Base-by-base conservation (phyloP, 2,888 invertebrate species). In the Hypolimnas misippus region DNA sequence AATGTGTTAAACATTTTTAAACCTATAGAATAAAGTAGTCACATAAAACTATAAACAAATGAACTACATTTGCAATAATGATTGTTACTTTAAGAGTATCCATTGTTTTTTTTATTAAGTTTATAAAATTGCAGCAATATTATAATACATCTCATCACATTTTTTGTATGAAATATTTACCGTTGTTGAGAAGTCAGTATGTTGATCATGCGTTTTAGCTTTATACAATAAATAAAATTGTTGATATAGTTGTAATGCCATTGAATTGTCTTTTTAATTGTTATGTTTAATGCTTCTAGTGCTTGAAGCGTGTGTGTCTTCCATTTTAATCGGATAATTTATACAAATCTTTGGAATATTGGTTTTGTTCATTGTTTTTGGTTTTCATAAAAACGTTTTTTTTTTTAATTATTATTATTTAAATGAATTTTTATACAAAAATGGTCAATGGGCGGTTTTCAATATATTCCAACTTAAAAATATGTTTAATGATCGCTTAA, bases 341-440 rank as follows among this genome's bases (percentile, higher is more conserved):
- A 65, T 71, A 70, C 49, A 68, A 78, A 81, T 82, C 82, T 86
- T 82, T 80, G 73, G 82, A 84, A 84, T 85, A 85, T 86, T 87
- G 84, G 81, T 83, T 83, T 61, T 64, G 42, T 62, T 63, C 31
- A 17, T 46, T 46, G 17, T 61, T 62, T 61, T 62, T 54, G 53
- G 56, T 53, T 64, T 33, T 62, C 2, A 38, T 38, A 38, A n/a
- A 33, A n/a, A 38, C n/a, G n/a, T n/a, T 38, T 38, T 33, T 29
- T 6, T 29, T 29, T 33, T 60, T 25, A 33, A 33, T 8, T 33
- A n/a, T 19, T 44, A 21, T 46, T 46, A 21, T 21, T 21, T 21
- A 12, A 31, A 31, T 29, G 50, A n/a, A 46, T 46, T 46, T 40
- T 19, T 42, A 10, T 46, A 46, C 17, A 46, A 19, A 38, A 46